Evolutionary conservation across 2,797 vertebrate genomes (phyloP), one percentile per base, ranked within the genome.

Genomic region (Microctenopoma lineatum): DNA sequence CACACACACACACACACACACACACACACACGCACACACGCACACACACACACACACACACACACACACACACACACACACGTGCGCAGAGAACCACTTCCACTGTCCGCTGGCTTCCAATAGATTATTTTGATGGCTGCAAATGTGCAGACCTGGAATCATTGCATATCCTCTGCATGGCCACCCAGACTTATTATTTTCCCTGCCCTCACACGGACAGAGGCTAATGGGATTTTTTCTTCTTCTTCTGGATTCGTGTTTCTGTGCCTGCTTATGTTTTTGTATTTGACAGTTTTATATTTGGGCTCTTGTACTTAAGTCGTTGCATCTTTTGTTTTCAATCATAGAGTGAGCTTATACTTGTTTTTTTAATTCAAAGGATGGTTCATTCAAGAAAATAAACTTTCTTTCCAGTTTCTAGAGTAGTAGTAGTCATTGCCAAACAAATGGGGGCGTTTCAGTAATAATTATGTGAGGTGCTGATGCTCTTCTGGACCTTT

Each of bases 71-170:
- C 68, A 73, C 47, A 66, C 52, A 56, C 54, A 59, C 66, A 46
- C 46, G 56, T 21, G 21, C 21, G 21, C 21, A 21, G 11, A 66
- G 66, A n/a, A 38, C 29, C 55, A 47, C 58, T 61, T 56, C 66
- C 78, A 75, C 67, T 41, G 54, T 69, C 42, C 58, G 79, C 80
- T 32, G 47, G 39, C 73, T 79, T 81, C 64, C 76, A 84, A 84
- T 80, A 57, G 77, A 85, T 83, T 85, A 73, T 84, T 80, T 44
- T 76, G 79, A 69, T 32, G 65, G 51, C 61, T 72, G 79, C 62
- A 80, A 77, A 75, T 61, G 73, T 73, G 80, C 75, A 73, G 62
- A 73, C 25, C 41, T 59, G 64, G 86, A 84, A 76, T 89, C 78
- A 80, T 82, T 84, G 55, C 76, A 67, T 58, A 74, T 82, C 68